Evolutionary conservation across 2,113 vertebrate species (phyloP).

Genomic region (Ailuropoda melanoleuca): DNA sequence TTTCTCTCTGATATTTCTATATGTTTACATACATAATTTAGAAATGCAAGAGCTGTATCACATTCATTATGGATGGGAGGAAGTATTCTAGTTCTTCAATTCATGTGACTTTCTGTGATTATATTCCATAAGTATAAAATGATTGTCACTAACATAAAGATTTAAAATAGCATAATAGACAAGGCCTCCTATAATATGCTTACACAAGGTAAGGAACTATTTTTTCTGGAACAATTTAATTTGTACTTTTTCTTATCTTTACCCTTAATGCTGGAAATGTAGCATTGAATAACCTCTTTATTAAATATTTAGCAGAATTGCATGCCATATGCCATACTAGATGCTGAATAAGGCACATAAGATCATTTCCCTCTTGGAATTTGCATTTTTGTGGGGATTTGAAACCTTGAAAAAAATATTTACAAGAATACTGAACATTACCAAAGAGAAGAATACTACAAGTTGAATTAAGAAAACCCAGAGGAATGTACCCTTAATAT

Average conservation of each 20-base stretch:
- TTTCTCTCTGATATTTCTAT: background rate
- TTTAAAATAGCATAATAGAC: background rate
- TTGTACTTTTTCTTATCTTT: background rate
- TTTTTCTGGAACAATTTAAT: background rate
- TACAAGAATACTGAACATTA: background rate
- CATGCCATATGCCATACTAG: background rate
- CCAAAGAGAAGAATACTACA: background rate
- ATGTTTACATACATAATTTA: background rate
- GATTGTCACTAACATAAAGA: background rate
- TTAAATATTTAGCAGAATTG: background rate
- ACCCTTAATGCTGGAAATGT: background rate
- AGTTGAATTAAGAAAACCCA: background rate
- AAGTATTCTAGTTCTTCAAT: background rate
- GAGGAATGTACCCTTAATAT: background rate
- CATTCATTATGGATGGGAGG: background rate
- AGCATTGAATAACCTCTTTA: background rate
- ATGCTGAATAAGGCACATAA: background rate
- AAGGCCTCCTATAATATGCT: background rate
- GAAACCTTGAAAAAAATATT: background rate
- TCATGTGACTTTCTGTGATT: background rate
- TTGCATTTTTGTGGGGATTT: background rate
- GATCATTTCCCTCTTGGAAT: background rate
- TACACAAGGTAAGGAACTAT: background rate
- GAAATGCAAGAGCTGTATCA: background rate
- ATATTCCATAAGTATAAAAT: background rate